phyloP scores from a whole-genome alignment of 2,888 invertebrate species.

The Prosapia bicincta region DNA sequence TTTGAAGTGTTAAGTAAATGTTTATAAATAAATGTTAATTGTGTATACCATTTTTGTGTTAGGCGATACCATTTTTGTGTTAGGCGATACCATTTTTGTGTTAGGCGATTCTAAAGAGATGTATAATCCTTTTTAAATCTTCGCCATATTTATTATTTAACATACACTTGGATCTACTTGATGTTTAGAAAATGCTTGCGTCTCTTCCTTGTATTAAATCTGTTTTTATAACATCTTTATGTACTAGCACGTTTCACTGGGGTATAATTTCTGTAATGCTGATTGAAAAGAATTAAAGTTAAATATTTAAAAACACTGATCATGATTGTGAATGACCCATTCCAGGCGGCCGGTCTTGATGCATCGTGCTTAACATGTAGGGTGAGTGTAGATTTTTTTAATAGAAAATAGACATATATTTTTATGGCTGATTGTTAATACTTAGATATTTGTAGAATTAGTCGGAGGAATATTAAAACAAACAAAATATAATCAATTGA shows the following conservation, averaged over 20 bases:
- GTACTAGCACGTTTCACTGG: too few relatives aligned
- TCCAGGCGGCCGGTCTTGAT: background rate
- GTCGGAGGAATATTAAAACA: background rate
- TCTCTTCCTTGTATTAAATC: background rate
- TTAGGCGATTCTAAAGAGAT: background rate
- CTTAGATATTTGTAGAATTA: conserved; percentile 16
- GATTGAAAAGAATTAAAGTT: background rate
- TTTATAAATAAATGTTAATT: background rate
- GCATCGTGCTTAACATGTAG: background rate
- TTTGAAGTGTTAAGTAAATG: background rate
- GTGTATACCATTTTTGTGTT: background rate
- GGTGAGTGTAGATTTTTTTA: background rate
- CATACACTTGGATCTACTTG: background rate
- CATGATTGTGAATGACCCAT: background rate
- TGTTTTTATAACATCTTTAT: background rate
- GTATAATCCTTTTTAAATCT: background rate
- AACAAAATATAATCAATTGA: background rate
- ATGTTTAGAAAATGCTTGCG: background rate
- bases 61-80: background rate
- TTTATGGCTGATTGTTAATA: conserved; percentile 28
- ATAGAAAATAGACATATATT: conserved; percentile 27
- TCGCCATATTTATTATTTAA: too few relatives aligned
- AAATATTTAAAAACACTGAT: background rate
- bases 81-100: background rate
- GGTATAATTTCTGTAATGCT: background rate